Percentiles rank a stretch among this genome's conserved stretches.
phyloP scores from a whole-genome alignment of 2,113 vertebrate genomes.

The Poeciliopsis occidentalis region DNA sequence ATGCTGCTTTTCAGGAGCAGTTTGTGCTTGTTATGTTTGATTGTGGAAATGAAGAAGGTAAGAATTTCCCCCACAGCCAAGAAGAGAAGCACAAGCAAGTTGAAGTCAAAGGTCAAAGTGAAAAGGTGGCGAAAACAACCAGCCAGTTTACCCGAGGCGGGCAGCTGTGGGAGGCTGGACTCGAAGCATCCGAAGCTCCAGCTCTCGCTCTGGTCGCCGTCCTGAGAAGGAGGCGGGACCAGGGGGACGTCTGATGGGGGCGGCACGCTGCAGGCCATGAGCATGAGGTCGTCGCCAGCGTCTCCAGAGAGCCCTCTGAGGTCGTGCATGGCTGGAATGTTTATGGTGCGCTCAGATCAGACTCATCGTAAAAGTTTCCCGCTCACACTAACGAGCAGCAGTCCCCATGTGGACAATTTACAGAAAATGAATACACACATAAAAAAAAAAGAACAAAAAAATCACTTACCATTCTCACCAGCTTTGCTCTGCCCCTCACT shows the following conservation, averaged over 20 bases:
- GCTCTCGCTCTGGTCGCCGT: constrained; percentile 9
- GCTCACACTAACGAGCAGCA: constrained; percentile 15
- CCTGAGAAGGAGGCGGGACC: constrained; percentile 4
- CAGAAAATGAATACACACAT: constrained; percentile 3
- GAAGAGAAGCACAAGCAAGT: not conserved
- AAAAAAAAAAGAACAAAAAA: not conserved
- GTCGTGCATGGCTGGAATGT: constrained; percentile 43
- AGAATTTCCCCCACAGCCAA: not conserved
- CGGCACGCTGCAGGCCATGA: constrained; percentile 49
- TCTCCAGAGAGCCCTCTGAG: constrained; percentile 38
- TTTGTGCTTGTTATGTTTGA: not conserved
- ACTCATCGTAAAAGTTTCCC: not conserved
- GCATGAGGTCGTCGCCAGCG: constrained; percentile 63
- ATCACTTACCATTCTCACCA: constrained; percentile 42
- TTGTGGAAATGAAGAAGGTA: not conserved
- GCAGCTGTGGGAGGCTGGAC: constrained; percentile 33
- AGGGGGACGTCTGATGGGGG: constrained; percentile 5
- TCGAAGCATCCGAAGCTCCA: constrained; percentile 45
- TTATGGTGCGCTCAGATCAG: constrained; percentile 24
- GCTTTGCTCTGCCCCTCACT: constrained; percentile 29
- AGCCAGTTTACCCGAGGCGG: constrained; percentile 65
- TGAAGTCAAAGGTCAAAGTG: not conserved
- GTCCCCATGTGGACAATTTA: not conserved
- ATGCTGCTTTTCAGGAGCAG: not conserved
- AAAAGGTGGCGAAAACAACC: not conserved